Conservation (phyloP, 53 echinoderm and acorn worm species). For the Zoroaster sp. region DNA sequence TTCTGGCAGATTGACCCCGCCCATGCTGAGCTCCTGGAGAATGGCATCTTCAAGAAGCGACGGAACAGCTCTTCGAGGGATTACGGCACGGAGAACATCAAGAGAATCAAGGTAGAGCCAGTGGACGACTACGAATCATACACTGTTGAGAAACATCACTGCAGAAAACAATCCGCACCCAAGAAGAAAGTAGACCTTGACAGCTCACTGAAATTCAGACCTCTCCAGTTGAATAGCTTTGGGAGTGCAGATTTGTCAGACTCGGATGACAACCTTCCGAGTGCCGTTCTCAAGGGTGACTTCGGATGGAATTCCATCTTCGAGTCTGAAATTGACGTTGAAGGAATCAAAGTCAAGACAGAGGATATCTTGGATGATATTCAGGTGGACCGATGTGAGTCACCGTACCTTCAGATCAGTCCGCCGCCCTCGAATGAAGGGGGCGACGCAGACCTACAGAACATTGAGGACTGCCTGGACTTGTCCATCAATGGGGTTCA, state of each 20-base stretch:
- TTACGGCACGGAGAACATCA: conserved; percentile 64
- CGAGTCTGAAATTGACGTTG: conserved; percentile 90
- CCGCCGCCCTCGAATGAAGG: conserved; percentile 79
- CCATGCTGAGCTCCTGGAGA: conserved; percentile 93
- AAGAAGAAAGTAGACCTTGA: conserved; percentile 50
- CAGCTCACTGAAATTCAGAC: background rate
- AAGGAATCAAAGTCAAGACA: conserved; percentile 87
- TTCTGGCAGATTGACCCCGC: conserved; percentile 98
- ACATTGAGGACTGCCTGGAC: conserved; percentile 61
- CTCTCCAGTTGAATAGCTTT: conserved; percentile 46
- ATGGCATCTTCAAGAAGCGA: conserved; percentile 94
- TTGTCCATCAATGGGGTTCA: conserved; percentile 79
- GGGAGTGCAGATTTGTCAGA: conserved; percentile 28
- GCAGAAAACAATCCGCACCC: conserved; percentile 74
- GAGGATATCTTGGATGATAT: conserved; percentile 79
- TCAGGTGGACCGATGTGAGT: conserved; percentile 49
- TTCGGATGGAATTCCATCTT: conserved; percentile 96
- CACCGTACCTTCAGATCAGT: conserved; percentile 57
- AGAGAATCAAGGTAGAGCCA: conserved; percentile 79
- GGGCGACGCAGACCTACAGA: conserved; percentile 53
- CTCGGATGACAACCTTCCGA: conserved; percentile 84
- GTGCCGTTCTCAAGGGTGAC: conserved; percentile 82
- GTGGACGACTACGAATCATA: conserved; percentile 55
- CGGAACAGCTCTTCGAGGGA: conserved; percentile 57
- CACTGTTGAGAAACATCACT: conserved; percentile 27